phyloP scores from a whole-genome alignment of 23 tunicate species.

The Trididemnum clinides region DNA sequence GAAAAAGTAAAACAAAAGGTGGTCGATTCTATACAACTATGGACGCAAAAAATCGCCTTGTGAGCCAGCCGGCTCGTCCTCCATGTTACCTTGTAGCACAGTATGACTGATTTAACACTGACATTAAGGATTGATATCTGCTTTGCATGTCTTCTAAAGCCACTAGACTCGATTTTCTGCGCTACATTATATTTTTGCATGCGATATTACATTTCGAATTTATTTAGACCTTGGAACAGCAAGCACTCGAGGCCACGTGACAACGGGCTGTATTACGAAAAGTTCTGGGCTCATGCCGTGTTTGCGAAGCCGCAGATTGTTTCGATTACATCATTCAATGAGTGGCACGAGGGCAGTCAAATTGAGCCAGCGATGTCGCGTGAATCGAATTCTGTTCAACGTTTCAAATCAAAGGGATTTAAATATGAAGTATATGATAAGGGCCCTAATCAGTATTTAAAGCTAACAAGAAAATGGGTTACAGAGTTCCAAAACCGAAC shows the following conservation, averaged over 20 bases:
- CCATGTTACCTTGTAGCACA: no score
- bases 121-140: no score
- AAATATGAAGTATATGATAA: conserved; percentile 46
- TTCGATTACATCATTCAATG: conserved; percentile 91
- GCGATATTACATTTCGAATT: no score
- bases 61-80: no score
- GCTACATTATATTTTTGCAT: no score
- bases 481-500: no score
- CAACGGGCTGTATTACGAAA: conserved; percentile 58
- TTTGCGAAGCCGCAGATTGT: conserved; percentile 22
- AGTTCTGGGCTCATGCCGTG: conserved; percentile 50
- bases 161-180: no score
- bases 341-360: conserved; percentile 99
- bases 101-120: no score
- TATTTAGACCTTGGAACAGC: conserved; percentile 84
- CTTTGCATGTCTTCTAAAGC: no score
- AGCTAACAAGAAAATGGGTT: conserved; percentile 53
- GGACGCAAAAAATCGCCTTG: no score
- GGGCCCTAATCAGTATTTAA: conserved; percentile 62
- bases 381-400: neutral
- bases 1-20: no score
- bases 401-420: conserved; percentile 1
- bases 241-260: conserved; percentile 53
- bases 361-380: conserved; percentile 80
- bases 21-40: no score